Conservation (phyloP, 1,140 invertebrate genomes). For the Metaphire vulgaris region DNA sequence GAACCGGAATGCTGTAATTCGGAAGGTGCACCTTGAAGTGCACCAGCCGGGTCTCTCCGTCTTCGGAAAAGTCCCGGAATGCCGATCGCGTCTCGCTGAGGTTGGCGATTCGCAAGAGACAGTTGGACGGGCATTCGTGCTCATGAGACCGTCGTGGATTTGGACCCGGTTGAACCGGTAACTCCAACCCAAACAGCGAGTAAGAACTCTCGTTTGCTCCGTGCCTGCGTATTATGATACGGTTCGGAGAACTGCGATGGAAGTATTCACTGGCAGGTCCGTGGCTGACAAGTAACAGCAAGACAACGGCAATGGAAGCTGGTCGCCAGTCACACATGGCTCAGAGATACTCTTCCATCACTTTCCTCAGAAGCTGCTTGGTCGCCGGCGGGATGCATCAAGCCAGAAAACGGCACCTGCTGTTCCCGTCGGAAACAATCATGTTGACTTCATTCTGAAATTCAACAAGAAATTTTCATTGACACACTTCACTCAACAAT, state of each 20-base stretch:
- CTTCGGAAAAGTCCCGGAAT: slow-evolving; percentile 12
- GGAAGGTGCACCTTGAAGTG: slow-evolving; percentile 24
- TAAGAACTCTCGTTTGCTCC: neutral
- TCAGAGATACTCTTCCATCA: neutral
- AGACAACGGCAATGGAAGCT: neutral
- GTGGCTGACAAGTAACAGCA: neutral
- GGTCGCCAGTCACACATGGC: neutral
- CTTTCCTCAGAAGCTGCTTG: neutral
- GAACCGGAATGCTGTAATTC: slow-evolving; percentile 11
- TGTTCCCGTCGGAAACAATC: too few relatives aligned
- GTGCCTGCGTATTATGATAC: neutral
- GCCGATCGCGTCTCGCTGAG: neutral
- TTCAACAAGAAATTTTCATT: neutral
- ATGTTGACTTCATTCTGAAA: neutral
- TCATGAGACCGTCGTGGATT: neutral
- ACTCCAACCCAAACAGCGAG: neutral
- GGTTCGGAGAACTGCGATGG: neutral
- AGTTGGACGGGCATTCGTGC: neutral
- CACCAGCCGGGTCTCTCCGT: slow-evolving; percentile 22
- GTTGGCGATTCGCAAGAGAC: neutral
- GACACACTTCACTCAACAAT: too few relatives aligned
- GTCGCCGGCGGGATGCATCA: neutral
- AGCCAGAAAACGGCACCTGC: neutral
- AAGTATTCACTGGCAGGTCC: neutral
- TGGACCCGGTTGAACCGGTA: neutral